phyloP scores from a whole-genome alignment of 2,113 vertebrate species.

The Halichoerus grypus region DNA sequence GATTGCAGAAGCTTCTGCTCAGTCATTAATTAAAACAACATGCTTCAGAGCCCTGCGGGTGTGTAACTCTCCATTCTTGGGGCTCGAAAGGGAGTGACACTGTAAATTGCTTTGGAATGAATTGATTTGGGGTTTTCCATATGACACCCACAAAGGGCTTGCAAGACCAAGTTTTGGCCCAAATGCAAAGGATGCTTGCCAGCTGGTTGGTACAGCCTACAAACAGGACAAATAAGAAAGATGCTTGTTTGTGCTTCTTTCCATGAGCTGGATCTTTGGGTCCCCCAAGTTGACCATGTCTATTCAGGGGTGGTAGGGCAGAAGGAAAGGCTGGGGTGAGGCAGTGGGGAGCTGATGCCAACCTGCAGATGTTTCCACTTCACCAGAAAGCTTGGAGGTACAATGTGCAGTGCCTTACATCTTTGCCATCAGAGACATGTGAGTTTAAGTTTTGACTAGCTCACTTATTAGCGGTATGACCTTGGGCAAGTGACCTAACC shows the following conservation, averaged over 20 bases:
- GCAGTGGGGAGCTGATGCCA: neutral
- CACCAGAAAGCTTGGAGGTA: neutral
- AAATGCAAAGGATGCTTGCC: neutral
- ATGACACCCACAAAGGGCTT: neutral
- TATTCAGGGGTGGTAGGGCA: neutral
- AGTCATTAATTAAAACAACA: constrained; percentile 42
- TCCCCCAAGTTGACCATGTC: neutral
- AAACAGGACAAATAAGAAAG: neutral
- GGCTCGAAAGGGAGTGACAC: neutral
- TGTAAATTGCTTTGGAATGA: constrained; percentile 9
- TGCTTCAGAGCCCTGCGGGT: neutral
- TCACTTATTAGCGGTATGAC: neutral
- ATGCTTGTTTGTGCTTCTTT: neutral
- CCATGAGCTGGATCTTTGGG: neutral
- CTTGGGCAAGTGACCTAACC: neutral
- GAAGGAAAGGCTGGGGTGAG: neutral
- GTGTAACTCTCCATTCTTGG: neutral
- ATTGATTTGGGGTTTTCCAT: neutral
- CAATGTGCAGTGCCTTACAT: neutral
- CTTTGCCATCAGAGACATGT: neutral
- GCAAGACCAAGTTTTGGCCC: neutral
- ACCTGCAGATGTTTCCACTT: neutral
- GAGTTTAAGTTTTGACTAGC: neutral
- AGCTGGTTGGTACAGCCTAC: neutral
- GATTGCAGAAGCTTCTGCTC: neutral